These are phyloP conservation scores for Ephialtes manifestator DNA, from an alignment of 2,888 invertebrate genomes.

Conservation along the genomic window DNA sequence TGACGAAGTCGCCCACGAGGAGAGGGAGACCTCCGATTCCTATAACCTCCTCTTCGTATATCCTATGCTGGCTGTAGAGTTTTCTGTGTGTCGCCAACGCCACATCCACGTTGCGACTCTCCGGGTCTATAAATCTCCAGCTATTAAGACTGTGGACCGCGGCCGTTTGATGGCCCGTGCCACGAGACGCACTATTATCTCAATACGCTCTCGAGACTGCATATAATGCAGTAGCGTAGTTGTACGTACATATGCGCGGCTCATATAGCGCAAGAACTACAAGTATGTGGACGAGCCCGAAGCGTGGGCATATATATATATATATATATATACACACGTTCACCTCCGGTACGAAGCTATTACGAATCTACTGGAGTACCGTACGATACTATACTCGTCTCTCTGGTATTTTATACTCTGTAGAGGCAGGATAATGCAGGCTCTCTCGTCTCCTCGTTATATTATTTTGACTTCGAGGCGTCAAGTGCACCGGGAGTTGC, in stretches of 20 bases:
- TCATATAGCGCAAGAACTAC: neutral
- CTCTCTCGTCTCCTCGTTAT: slow-evolving; percentile 11
- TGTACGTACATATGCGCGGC: neutral
- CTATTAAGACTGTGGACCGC: slow-evolving; percentile 84
- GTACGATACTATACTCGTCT: neutral
- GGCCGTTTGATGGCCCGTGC: slow-evolving; percentile 83
- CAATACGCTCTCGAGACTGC: slow-evolving; percentile 71
- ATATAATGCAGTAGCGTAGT: neutral
- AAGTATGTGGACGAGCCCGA: neutral
- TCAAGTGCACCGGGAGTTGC: slow-evolving; percentile 44
- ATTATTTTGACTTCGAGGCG: slow-evolving; percentile 55
- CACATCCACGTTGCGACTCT: slow-evolving; percentile 55
- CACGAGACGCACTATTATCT: slow-evolving; percentile 79
- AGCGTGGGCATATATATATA: slow-evolving; percentile 9
- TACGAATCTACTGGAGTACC: slow-evolving; percentile 51
- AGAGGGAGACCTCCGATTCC: slow-evolving; percentile 18
- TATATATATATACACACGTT: neutral
- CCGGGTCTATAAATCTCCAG: slow-evolving; percentile 83
- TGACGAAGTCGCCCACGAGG: slow-evolving; percentile 35
- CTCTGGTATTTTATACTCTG: slow-evolving; percentile 14
- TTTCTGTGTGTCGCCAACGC: slow-evolving; percentile 38
- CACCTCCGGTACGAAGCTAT: slow-evolving; percentile 29
- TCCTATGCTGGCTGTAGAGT: slow-evolving; percentile 27
- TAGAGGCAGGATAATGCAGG: slow-evolving; percentile 6
- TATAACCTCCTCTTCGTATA: slow-evolving; percentile 30